Base-by-base conservation (phyloP, 2,888 invertebrate species). In the Hyposoter didymator region DNA sequence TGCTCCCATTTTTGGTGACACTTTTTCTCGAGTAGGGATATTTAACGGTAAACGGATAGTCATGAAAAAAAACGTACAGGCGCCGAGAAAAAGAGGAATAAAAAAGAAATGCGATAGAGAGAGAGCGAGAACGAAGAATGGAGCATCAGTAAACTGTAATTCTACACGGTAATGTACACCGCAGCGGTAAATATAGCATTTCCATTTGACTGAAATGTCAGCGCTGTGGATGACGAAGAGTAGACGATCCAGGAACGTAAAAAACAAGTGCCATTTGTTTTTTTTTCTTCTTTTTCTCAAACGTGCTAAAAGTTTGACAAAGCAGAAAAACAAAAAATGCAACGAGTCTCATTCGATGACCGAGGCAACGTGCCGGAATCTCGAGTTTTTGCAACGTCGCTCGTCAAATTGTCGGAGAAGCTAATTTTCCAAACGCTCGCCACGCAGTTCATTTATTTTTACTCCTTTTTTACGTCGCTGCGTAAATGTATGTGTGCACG, bases 111-210 rank as follows among this genome's bases (percentile, higher is more conserved):
- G 52, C 43, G 17, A 64, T 45, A 52, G 55, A 10, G 35, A 45
- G 19, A 17, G 49, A 55, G 28, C 52, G 43, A 66, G 17, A 45
- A 67, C n/a, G 35, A 22, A 17, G 22, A 67, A 17, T 74, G 14
- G 52, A 59, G 12, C 43, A 35, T 28, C 28, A 79, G 78, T 79
- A 69, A 74, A 78, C 67, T 73, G 82, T 67, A 73, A 73, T 47
- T 22, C 59, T 73, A 83, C 69, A 84, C 67, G 69, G 43, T 70
- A 66, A 82, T 69, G 64, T 45, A 52, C 76, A 72, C 78, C 70
- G n/a, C n/a, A 62, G 62, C 22, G 19, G 52, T 14, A 66, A 67
- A 52, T 45, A 84, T 74, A 62, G 59, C 64, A 45, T 79, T 79
- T 73, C 74, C 75, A 55, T 79, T 49, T 59, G 69, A 64, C 79